Conservation (phyloP, 2,113 vertebrate genomes). For the Forbesichthys papilliferus region DNA sequence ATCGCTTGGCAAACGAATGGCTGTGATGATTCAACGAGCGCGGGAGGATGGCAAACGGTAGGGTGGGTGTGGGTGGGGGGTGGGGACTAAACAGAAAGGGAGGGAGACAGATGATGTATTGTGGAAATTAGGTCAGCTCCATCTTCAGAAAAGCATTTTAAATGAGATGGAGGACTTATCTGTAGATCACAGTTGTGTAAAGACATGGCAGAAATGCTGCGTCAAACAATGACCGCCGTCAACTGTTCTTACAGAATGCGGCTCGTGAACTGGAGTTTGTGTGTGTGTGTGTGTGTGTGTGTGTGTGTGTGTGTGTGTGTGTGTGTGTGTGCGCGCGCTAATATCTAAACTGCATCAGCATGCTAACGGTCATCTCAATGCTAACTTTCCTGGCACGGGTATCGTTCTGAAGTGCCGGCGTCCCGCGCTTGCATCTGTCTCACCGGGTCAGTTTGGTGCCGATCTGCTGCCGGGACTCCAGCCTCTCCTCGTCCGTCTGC, state of each 20-base stretch:
- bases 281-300: constrained; percentile 1
- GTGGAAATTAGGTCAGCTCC: constrained; percentile 75
- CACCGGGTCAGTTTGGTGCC: constrained; percentile 97
- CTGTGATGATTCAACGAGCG: constrained; percentile 73
- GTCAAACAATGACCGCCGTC: too few species aligned
- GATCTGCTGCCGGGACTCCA: constrained; percentile 95
- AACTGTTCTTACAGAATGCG: not conserved
- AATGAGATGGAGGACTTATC: constrained; percentile 61
- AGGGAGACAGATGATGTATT: constrained; percentile 32
- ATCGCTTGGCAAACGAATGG: constrained; percentile 69
- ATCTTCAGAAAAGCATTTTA: constrained; percentile 62
- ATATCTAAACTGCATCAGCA: constrained; percentile 5
- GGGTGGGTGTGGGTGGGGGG: constrained; percentile 17
- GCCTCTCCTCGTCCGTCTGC: constrained; percentile 94
- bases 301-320: constrained; percentile 1
- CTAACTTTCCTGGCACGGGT: too few species aligned
- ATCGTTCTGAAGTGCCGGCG: too few species aligned
- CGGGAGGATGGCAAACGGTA: constrained; percentile 36
- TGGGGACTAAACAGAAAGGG: constrained; percentile 15
- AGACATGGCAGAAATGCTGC: constrained; percentile 25
- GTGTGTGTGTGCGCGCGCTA: constrained; percentile 3
- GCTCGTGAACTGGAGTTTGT: not conserved
- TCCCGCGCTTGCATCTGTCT: constrained; percentile 13
- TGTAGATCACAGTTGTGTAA: constrained; percentile 25
- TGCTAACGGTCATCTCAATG: not conserved